phyloP scores from a whole-genome alignment of 1,140 invertebrate species.

The Megalonaias nervosa region DNA sequence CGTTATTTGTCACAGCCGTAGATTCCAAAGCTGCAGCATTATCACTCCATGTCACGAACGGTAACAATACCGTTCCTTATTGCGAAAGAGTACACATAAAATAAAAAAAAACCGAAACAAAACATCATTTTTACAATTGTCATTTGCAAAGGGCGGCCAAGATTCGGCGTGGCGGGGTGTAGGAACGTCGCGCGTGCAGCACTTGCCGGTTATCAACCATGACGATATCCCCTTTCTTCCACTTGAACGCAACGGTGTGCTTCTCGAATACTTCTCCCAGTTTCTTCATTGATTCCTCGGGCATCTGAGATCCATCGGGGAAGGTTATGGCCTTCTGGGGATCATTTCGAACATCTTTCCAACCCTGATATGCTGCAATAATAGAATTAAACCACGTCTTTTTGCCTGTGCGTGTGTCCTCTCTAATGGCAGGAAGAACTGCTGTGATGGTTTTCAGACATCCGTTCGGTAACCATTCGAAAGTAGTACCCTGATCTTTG shows the following conservation, averaged over 20 bases:
- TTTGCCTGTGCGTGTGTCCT: constrained; percentile 51
- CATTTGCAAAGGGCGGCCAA: constrained; percentile 58
- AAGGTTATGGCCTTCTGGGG: constrained; percentile 53
- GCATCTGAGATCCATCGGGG: constrained; percentile 45
- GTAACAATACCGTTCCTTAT: no score
- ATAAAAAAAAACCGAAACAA: no score
- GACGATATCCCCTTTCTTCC: constrained; percentile 57
- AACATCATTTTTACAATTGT: background rate
- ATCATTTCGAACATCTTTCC: constrained; percentile 56
- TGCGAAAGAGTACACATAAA: no score
- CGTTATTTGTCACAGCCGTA: no score
- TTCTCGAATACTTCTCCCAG: constrained; percentile 49
- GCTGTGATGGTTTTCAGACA: constrained; percentile 55
- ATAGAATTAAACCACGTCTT: constrained; percentile 64
- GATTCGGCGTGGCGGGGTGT: constrained; percentile 57
- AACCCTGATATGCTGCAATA: constrained; percentile 60
- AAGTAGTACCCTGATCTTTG: constrained; percentile 38
- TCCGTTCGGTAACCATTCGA: constrained; percentile 58
- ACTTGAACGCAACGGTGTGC: constrained; percentile 49
- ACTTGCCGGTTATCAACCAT: constrained; percentile 61
- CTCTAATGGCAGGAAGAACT: constrained; percentile 47
- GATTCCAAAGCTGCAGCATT: no score
- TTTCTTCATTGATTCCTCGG: constrained; percentile 41
- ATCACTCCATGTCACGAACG: no score
- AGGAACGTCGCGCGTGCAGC: constrained; percentile 53